A percentile compares a stretch with the other conserved stretches of the same genome.
These are phyloP conservation scores for Xestia rhomboidea DNA, from an alignment of 2,888 invertebrate genomes.

Conservation along the genomic window DNA sequence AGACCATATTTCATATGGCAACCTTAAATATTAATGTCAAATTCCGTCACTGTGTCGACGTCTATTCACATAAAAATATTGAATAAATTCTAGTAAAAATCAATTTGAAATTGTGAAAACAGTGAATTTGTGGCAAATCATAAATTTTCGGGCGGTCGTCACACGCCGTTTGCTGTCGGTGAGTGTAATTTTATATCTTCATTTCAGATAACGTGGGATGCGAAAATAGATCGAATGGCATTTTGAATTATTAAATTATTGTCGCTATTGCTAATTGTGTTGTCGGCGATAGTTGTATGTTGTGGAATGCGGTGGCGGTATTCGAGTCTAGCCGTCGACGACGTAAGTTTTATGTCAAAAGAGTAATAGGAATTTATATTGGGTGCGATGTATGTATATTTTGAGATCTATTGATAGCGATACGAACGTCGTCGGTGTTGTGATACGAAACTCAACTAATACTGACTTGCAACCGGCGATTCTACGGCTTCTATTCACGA, in stretches of 20 bases:
- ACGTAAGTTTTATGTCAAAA: conserved; percentile 54
- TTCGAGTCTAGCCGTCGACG: conserved; percentile 40
- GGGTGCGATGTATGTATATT: conserved; percentile 54
- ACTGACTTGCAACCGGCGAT: conserved; percentile 38
- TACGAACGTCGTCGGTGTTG: conserved; percentile 56
- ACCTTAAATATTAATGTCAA: conserved; percentile 47
- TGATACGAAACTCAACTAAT: conserved; percentile 61
- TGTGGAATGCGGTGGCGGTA: conserved; percentile 52
- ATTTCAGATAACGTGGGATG: conserved; percentile 66
- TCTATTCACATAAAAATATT: conserved; percentile 70
- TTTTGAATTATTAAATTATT: conserved; percentile 74
- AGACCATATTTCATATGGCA: conserved; percentile 26
- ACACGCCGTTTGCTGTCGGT: conserved; percentile 61
- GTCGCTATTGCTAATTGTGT: conserved; percentile 69
- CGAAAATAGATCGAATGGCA: conserved; percentile 80
- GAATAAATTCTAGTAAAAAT: conserved; percentile 64
- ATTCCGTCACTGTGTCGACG: conserved; percentile 65
- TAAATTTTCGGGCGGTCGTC: conserved; percentile 20
- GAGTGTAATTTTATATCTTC: conserved; percentile 65
- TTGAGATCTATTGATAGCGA: conserved; percentile 63
- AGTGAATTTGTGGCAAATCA: conserved; percentile 67
- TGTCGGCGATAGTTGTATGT: conserved; percentile 55
- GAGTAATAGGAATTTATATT: conserved; percentile 52
- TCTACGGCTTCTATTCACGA: conserved; percentile 45
- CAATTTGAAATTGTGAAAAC: conserved; percentile 69